A percentile compares a stretch with the other conserved stretches of the same genome.
These are phyloP conservation scores for Glaucidium brasilianum DNA, from an alignment of 2,113 vertebrate genomes.

Conservation along the genomic window DNA sequence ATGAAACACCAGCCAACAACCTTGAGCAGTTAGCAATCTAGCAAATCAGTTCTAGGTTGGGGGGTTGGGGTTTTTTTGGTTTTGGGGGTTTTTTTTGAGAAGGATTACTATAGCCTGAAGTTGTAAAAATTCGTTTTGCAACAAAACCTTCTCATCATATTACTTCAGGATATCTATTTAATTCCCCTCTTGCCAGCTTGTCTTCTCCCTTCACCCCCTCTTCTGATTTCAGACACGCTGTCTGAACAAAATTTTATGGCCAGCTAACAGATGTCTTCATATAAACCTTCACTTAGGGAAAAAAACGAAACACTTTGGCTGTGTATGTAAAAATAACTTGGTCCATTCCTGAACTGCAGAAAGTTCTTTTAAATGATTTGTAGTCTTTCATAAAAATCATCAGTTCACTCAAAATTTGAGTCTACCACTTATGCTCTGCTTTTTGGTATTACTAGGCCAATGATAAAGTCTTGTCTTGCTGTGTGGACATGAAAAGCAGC, in stretches of 20 bases:
- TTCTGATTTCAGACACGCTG: neutral
- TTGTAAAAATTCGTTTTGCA: neutral
- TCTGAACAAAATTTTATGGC: neutral
- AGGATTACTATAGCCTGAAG: neutral
- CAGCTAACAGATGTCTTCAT: neutral
- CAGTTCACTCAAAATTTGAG: neutral
- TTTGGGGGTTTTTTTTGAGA: neutral
- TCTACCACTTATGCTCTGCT: neutral
- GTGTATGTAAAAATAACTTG: neutral
- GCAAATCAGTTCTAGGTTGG: neutral
- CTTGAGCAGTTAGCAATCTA: neutral
- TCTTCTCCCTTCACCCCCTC: neutral
- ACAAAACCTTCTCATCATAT: neutral
- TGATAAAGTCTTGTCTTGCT: neutral
- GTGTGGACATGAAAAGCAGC: neutral
- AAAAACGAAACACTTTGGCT: neutral
- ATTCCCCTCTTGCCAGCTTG: neutral
- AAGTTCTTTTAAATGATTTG: neutral
- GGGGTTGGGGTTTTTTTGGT: no score
- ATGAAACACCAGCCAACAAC: neutral
- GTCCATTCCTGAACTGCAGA: neutral
- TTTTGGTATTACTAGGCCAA: neutral
- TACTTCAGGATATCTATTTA: neutral
- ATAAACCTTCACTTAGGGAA: neutral
- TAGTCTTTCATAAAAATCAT: neutral